Evolutionary conservation across 2,888 invertebrate genomes (phyloP).

Genomic region (Tetanocera ferruginea): DNA sequence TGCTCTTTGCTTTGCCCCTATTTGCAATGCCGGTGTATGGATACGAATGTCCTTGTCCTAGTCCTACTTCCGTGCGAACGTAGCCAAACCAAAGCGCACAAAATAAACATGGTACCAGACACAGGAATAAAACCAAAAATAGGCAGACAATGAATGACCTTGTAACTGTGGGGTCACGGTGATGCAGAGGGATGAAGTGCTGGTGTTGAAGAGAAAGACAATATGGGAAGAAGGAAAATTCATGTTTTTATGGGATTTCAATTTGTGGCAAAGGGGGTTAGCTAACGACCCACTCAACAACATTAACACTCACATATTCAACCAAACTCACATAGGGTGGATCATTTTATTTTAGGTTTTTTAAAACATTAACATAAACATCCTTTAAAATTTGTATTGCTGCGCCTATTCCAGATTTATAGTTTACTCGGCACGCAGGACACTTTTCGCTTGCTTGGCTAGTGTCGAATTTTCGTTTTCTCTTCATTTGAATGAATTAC

Average conservation of each 20-base stretch:
- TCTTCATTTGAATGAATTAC: slow-evolving; percentile 19
- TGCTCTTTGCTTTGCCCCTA: slow-evolving; percentile 21
- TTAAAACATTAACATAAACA: too few species aligned
- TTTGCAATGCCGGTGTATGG: slow-evolving; percentile 3
- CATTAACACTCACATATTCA: neutral
- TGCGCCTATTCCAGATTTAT: too few species aligned
- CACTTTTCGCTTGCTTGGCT: too few species aligned
- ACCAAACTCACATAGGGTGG: neutral
- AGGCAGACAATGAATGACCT: slow-evolving; percentile 31
- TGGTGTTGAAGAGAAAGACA: neutral
- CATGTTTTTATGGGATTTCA: slow-evolving; percentile 25
- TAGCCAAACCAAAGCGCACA: slow-evolving; percentile 13
- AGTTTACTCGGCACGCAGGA: too few species aligned
- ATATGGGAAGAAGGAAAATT: neutral
- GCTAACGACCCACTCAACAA: neutral
- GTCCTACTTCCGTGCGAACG: slow-evolving; percentile 55
- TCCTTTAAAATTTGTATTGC: too few species aligned
- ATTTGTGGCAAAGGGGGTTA: slow-evolving; percentile 10
- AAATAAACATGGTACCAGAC: slow-evolving; percentile 17
- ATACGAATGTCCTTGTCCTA: slow-evolving; percentile 62
- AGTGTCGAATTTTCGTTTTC: neutral
- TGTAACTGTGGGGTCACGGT: neutral
- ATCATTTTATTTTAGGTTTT: too few species aligned
- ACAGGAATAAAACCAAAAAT: slow-evolving; percentile 8
- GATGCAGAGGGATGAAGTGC: too few species aligned